phyloP scores from a whole-genome alignment of 2,113 vertebrate species.

The Nematolebias whitei region DNA sequence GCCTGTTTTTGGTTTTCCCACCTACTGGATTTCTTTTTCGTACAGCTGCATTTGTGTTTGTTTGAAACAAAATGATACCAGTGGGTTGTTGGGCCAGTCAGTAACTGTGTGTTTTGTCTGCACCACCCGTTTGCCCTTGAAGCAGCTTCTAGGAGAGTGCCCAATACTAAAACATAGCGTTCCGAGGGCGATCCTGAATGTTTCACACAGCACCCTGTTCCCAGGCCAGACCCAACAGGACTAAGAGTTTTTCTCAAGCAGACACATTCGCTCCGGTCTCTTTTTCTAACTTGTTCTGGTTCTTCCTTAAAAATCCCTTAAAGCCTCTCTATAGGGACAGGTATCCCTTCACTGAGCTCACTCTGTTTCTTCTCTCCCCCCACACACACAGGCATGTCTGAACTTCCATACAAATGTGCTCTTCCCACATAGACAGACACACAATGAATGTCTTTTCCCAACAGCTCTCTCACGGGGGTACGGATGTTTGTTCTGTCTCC shows the following conservation, averaged over 20 bases:
- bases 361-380: slow-evolving; percentile 9
- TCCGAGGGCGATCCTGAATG: slow-evolving; percentile 16
- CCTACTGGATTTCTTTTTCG: not conserved
- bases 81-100: not conserved
- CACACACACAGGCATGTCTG: slow-evolving; percentile 21
- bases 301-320: slow-evolving; percentile 24
- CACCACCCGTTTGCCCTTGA: slow-evolving; percentile 39
- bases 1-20: not conserved
- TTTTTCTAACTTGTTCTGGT: slow-evolving; percentile 3
- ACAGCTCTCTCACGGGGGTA: slow-evolving; percentile 36
- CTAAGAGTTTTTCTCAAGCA: slow-evolving; percentile 27
- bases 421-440: slow-evolving; percentile 16
- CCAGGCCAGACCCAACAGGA: slow-evolving; percentile 28
- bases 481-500: slow-evolving; percentile 65
- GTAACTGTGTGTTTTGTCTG: slow-evolving; percentile 50
- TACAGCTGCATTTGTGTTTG: no score
- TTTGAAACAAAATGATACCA: not conserved
- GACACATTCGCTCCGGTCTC: slow-evolving; percentile 24
- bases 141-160: slow-evolving; percentile 24
- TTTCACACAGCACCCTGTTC: slow-evolving; percentile 36
- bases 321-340: slow-evolving; percentile 36
- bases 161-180: slow-evolving; percentile 6
- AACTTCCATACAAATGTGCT: slow-evolving; percentile 20
- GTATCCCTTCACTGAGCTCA: slow-evolving; percentile 43
- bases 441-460: slow-evolving; percentile 40